Conservation (phyloP, 2,888 invertebrate species). For the Drosophila tanythrix region DNA sequence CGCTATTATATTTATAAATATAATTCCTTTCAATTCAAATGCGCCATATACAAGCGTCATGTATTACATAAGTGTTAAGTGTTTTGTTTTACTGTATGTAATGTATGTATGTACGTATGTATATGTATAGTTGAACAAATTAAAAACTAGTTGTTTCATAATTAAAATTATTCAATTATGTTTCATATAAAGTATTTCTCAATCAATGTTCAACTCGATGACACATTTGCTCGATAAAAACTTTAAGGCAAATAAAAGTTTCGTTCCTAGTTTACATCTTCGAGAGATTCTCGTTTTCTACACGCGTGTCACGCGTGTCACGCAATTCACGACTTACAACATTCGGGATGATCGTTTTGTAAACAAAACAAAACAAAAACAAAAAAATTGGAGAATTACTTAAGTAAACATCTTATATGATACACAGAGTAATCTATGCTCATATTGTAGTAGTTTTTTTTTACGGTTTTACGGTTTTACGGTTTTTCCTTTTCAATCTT, state of each 20-base stretch:
- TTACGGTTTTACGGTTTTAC: conserved; percentile 5
- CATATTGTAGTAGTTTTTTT: conserved; percentile 45
- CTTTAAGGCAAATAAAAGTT: conserved; percentile 84
- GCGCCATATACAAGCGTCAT: conserved; percentile 63
- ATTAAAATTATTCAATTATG: conserved; percentile 35
- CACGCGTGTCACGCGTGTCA: conserved; percentile 31
- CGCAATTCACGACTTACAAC: conserved; percentile 17
- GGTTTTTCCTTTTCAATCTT: conserved; percentile 40
- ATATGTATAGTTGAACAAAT: conserved; percentile 45
- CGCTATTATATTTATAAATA: conserved; percentile 31
- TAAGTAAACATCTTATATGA: conserved; percentile 38
- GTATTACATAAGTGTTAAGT: conserved; percentile 38
- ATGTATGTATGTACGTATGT: conserved; percentile 12
- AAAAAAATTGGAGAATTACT: conserved; percentile 26
- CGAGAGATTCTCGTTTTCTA: conserved; percentile 51
- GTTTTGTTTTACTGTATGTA: conserved; percentile 33
- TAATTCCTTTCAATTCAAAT: conserved; percentile 21
- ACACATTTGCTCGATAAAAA: conserved; percentile 64
- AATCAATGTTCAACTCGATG: conserved; percentile 36
- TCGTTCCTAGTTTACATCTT: conserved; percentile 81
- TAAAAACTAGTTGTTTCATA: conserved; percentile 40
- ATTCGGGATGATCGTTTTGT: conserved; percentile 16
- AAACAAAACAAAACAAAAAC: conserved; percentile 10
- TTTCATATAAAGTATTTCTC: conserved; percentile 39
- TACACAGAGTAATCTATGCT: conserved; percentile 41